Evolutionary conservation across 2,888 invertebrate genomes (phyloP).

Genomic region (Mimumesa dahlbomi): DNA sequence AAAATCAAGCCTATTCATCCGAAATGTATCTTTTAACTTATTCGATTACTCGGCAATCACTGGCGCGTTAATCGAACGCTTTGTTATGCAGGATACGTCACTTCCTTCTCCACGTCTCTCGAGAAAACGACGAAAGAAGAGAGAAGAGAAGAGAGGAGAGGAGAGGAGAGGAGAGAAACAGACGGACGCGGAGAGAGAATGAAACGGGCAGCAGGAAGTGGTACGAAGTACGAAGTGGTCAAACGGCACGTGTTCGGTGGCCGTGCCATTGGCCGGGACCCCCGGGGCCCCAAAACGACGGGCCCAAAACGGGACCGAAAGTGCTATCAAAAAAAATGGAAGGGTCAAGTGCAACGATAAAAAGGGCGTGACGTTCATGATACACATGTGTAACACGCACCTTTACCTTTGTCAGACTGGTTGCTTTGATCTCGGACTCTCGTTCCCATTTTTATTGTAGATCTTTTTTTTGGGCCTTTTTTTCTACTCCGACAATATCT

Average conservation of each 20-base stretch:
- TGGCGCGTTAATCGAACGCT: too few relatives aligned
- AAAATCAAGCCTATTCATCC: too few relatives aligned
- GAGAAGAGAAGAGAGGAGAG: constrained; percentile 39
- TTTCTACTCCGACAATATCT: too few relatives aligned
- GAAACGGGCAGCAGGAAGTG: constrained; percentile 47
- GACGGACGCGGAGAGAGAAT: constrained; percentile 23
- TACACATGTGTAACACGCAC: constrained; percentile 21
- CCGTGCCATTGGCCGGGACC: constrained; percentile 56
- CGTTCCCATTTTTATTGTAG: too few relatives aligned
- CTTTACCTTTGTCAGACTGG: neutral
- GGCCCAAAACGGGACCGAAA: constrained; percentile 36
- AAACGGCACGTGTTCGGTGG: constrained; percentile 71
- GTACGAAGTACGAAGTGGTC: constrained; percentile 61
- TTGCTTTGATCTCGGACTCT: neutral
- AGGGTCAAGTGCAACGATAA: constrained; percentile 56
- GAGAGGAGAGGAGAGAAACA: constrained; percentile 1
- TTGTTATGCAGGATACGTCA: too few relatives aligned
- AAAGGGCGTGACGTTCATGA: constrained; percentile 50
- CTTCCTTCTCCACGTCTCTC: too few relatives aligned
- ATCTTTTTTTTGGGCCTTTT: too few relatives aligned
- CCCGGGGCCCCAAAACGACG: constrained; percentile 14
- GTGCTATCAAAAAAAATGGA: constrained; percentile 38
- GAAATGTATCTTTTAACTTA: too few relatives aligned
- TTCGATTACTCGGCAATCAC: too few relatives aligned
- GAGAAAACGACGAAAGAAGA: constrained; percentile 36